A percentile compares a stretch with the other conserved stretches of the same genome.
These are phyloP conservation scores for Crotalus helleri DNA, from an alignment of 2,113 vertebrate species.

Conservation along the genomic window DNA sequence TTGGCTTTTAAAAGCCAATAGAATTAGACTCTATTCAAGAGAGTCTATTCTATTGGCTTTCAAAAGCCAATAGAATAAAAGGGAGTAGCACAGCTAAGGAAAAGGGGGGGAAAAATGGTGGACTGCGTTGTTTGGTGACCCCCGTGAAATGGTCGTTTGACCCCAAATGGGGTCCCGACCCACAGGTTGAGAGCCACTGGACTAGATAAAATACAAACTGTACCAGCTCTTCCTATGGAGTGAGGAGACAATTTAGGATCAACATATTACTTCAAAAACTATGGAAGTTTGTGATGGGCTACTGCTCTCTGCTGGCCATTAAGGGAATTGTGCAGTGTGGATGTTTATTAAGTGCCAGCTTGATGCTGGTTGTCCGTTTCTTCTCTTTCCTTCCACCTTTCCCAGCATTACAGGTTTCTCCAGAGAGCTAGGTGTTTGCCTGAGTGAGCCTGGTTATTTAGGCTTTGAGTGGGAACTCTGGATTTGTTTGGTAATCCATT, in stretches of 20 bases:
- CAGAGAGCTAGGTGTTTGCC: neutral
- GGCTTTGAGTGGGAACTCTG: neutral
- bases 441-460: neutral
- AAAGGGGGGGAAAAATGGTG: too few relatives aligned
- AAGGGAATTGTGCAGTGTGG: neutral
- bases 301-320: slow-evolving; percentile 1
- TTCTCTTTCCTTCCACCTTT: neutral
- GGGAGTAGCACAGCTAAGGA: too few relatives aligned
- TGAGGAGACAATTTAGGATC: neutral
- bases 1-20: too few relatives aligned
- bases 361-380: neutral
- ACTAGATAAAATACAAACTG: neutral
- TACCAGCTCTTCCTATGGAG: neutral
- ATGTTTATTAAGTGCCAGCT: neutral
- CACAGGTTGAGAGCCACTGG: too few relatives aligned
- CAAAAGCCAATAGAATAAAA: too few relatives aligned
- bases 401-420: neutral
- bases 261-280: neutral
- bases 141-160: too few relatives aligned
- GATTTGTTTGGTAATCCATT: neutral
- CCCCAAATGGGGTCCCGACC: too few relatives aligned
- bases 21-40: too few relatives aligned
- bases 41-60: too few relatives aligned
- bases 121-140: too few relatives aligned
- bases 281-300: neutral